A percentile compares a stretch with the other conserved stretches of the same genome.
Evolutionary conservation across 2,797 vertebrate genomes (phyloP).

Genomic region (Pangasius krempfi): DNA sequence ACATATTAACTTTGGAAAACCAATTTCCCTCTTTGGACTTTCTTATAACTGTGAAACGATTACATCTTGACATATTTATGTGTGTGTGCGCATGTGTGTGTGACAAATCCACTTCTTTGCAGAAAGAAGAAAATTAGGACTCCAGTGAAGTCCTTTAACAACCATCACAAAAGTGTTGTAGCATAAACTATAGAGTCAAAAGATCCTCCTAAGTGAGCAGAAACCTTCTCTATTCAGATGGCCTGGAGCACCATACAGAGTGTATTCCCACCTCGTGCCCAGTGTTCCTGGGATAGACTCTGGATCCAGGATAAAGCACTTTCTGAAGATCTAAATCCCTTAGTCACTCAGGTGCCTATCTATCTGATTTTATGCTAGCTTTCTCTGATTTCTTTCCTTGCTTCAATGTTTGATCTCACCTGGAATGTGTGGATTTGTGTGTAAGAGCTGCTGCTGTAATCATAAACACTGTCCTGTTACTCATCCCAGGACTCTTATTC

Average conservation of each 20-base stretch:
- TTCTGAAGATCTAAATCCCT: neutral
- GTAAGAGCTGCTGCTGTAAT: neutral
- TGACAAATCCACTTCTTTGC: neutral
- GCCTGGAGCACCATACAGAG: neutral
- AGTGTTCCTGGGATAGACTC: neutral
- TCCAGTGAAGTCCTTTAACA: neutral
- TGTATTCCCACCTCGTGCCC: neutral
- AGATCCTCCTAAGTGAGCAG: neutral
- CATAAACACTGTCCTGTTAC: neutral
- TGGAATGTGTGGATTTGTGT: neutral
- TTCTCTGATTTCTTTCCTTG: neutral
- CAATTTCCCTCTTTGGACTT: conserved; percentile 17
- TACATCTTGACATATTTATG: conserved; percentile 1
- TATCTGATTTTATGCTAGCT: neutral
- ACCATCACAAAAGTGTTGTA: neutral
- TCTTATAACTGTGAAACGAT: conserved; percentile 19
- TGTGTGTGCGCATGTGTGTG: neutral
- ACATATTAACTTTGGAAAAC: conserved; percentile 29
- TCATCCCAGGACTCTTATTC: neutral
- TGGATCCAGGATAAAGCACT: neutral
- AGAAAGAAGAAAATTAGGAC: neutral
- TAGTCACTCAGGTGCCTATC: neutral
- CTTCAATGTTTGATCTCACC: neutral
- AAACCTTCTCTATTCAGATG: neutral
- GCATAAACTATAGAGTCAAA: neutral